These are phyloP conservation scores for Parotocinclus haroldoi DNA, from an alignment of 2,797 vertebrate species.

Conservation along the genomic window DNA sequence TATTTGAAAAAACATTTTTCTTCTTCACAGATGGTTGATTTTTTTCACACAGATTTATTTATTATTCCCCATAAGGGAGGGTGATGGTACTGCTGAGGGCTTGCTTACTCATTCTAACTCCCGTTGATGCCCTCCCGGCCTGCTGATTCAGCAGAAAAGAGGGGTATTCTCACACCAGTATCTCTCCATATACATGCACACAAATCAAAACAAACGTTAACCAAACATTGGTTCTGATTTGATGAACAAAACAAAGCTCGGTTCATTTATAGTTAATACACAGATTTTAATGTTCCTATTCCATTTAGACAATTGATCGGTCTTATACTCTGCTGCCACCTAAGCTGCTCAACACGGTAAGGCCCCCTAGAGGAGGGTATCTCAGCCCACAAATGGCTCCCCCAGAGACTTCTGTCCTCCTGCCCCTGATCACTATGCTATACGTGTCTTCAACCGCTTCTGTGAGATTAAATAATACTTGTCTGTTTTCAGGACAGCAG, in stretches of 20 bases:
- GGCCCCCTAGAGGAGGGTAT: constrained; percentile 37
- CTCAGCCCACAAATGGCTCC: constrained; percentile 1
- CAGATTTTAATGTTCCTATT: too few relatives aligned
- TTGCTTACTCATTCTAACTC: constrained; percentile 24
- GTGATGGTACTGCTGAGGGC: constrained; percentile 24
- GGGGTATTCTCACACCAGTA: constrained; percentile 35
- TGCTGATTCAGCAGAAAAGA: constrained; percentile 48
- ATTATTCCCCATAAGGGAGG: constrained; percentile 22
- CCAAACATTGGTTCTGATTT: not conserved
- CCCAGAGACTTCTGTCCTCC: not conserved
- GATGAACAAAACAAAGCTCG: too few relatives aligned
- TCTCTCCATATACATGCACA: not conserved
- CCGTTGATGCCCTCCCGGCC: constrained; percentile 32
- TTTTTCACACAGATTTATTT: constrained; percentile 19
- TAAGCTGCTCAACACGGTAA: constrained; percentile 8
- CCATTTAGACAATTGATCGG: too few relatives aligned
- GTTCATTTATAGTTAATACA: too few relatives aligned
- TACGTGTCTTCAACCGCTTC: too few relatives aligned
- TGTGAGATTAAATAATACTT: too few relatives aligned
- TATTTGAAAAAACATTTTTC: not conserved
- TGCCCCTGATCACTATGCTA: too few relatives aligned
- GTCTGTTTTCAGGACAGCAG: too few relatives aligned
- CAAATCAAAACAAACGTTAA: not conserved
- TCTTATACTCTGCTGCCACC: constrained; percentile 5
- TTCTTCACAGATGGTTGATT: not conserved